Evolutionary conservation across 1,140 invertebrate genomes (phyloP).

Genomic region (Andrena cerasifolii): DNA sequence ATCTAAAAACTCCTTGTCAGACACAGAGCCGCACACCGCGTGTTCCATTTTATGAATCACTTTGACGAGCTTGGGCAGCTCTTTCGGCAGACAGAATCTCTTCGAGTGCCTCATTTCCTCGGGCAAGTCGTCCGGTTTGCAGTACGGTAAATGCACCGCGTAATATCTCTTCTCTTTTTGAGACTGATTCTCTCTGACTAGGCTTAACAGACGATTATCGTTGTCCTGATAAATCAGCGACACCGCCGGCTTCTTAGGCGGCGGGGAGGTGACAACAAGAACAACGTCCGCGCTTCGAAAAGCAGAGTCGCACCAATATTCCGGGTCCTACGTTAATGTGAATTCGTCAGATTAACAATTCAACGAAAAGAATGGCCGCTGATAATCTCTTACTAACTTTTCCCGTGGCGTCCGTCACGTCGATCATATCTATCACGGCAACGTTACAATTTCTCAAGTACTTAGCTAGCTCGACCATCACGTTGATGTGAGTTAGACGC

Average conservation of each 20-base stretch:
- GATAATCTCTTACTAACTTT: slow-evolving; percentile 64
- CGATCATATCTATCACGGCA: slow-evolving; percentile 76
- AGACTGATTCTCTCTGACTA: slow-evolving; percentile 74
- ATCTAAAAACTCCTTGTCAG: slow-evolving; percentile 70
- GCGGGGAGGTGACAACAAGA: slow-evolving; percentile 75
- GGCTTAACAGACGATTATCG: slow-evolving; percentile 72
- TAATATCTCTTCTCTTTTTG: slow-evolving; percentile 74
- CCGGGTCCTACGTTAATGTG: slow-evolving; percentile 68
- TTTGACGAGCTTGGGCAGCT: slow-evolving; percentile 74
- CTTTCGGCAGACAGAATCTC: slow-evolving; percentile 72
- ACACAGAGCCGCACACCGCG: slow-evolving; percentile 63
- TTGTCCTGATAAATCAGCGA: slow-evolving; percentile 72
- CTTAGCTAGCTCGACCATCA: slow-evolving; percentile 72
- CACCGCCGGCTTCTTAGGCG: slow-evolving; percentile 52
- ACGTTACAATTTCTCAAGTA: slow-evolving; percentile 77
- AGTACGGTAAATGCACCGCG: slow-evolving; percentile 77
- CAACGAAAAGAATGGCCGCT: neutral
- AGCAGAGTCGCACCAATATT: slow-evolving; percentile 76
- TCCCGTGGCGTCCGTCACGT: slow-evolving; percentile 70
- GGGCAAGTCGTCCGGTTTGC: slow-evolving; percentile 73
- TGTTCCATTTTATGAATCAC: slow-evolving; percentile 71
- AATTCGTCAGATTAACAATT: neutral
- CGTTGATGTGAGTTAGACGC: slow-evolving; percentile 73
- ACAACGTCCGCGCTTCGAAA: slow-evolving; percentile 73
- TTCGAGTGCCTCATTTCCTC: slow-evolving; percentile 74